Evolutionary conservation across 2,888 invertebrate genomes (phyloP), one percentile per base, ranked within the genome.

Genomic region (Phrixothrix hirtus): DNA sequence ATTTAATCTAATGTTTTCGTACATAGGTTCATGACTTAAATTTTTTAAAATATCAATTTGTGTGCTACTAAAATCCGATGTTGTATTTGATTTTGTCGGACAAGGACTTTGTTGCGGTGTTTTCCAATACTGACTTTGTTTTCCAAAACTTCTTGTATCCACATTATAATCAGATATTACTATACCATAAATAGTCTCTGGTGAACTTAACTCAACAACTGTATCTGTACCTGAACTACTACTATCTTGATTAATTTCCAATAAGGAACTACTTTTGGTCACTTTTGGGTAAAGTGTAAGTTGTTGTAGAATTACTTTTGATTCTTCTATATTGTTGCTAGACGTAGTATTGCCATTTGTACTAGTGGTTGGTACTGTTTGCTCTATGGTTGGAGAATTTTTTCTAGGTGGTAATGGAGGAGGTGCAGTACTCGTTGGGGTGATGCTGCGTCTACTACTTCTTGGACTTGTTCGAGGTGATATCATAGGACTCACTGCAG

Each of bases 121-220:
- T n/a, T 32, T 37, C 31, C 41, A 50, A 30, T 44, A 48, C 14
- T 55, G 49, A 25, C 0, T 75, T 70, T 1, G 78, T 70, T 42
- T 50, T 3, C 0, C 78, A 78, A 48, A 78, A 25, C 36, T 70
- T 51, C 43, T 66, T 58, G 69, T 68, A 30, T 70, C 71, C 49
- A 73, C 71, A 60, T 83, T 81, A 59, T 81, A 78, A 58, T 81
- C 78, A 0, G 87, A 86, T 62, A 86, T 87, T 37, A 87, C 86
- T 15, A 87, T 77, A 0, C 87, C 87, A 11, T 82, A 83, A 46
- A 87, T 87, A 2, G 87, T 87, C 68, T 87, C 87, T 0, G 87
- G 85, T 2, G 87, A 85, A 0, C 87, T 87, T 0, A 86, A 54
- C 57, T 76, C 76, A 3, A 76, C 60, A n/a, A 57, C 43, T 39